Base-by-base conservation (phyloP, 2,888 invertebrate species). In the Diabrotica balteata region DNA sequence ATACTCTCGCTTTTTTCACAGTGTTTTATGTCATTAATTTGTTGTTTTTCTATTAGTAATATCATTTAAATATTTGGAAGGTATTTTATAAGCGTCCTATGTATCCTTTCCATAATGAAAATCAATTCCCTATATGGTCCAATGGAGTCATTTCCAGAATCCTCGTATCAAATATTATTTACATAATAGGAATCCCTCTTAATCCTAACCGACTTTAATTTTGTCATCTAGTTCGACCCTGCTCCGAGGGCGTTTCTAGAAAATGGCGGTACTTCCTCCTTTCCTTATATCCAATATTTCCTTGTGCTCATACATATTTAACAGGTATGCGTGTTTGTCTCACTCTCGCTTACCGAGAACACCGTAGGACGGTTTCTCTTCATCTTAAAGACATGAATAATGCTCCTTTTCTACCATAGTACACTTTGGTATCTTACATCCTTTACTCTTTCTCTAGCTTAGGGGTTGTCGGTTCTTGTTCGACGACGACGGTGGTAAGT, bases 241-340 rank as follows among this genome's bases (percentile, higher is more conserved):
- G 55, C 17, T 67, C 57, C 49, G 78, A 72, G 81, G 82, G 82
- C 82, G 82, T 80, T 78, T 72, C 81, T 79, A 76, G 80, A 81
- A 80, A 81, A 81, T 79, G 80, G 80, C 80, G 78, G 79, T 76
- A 79, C 79, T 82, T 82, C 82, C 81, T 80, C 81, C 80, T 82
- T 81, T 80, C 81, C 80, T 82, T 81, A 81, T 80, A 80, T 80
- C 80, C 78, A 77, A 80, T 81, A 82, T 82, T 82, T 82, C 82
- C 81, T 81, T 80, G 81, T 79, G 72, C 80, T 81, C 80, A 80
- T 82, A 77, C 80, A 82, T 82, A 81, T 82, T 83, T 82, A 82
- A 80, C 81, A 81, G 82, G 81, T 82, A 78, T 73, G 72, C 69
- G 67, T 67, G 57, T 71, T 72, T 62, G 60, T 76, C 74, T 72